Evolutionary conservation across 2,888 invertebrate genomes (phyloP).

Genomic region (Lordiphosa andalusiaca): DNA sequence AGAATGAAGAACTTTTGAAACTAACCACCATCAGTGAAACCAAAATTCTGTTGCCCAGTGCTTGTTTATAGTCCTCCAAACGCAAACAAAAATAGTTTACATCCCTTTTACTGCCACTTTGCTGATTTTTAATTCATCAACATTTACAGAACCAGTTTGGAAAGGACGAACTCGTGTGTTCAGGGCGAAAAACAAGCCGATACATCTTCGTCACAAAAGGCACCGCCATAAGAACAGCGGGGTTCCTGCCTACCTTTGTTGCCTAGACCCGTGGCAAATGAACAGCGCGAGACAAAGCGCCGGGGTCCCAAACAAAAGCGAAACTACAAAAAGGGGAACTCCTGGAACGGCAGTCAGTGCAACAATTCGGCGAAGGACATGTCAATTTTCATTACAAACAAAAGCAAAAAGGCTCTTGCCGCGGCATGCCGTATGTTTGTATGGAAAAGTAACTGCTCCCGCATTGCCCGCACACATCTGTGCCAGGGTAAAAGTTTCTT

Average conservation of each 20-base stretch:
- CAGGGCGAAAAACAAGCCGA: constrained; percentile 34
- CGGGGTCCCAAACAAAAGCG: constrained; percentile 45
- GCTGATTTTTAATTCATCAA: constrained; percentile 59
- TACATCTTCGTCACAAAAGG: constrained; percentile 59
- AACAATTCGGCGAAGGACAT: constrained; percentile 60
- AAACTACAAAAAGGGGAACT: constrained; percentile 25
- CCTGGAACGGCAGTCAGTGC: constrained; percentile 32
- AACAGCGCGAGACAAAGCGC: constrained; percentile 55
- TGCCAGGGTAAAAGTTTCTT: constrained; percentile 40
- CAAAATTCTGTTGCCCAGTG: constrained; percentile 11
- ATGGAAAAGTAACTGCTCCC: background rate
- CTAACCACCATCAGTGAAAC: too few relatives aligned
- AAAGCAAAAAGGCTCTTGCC: constrained; percentile 44
- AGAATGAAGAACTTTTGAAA: too few relatives aligned
- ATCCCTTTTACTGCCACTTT: constrained; percentile 18
- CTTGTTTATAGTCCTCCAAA: constrained; percentile 11
- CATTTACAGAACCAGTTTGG: constrained; percentile 27
- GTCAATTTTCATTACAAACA: constrained; percentile 65
- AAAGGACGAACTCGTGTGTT: constrained; percentile 10
- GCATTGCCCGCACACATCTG: constrained; percentile 17
- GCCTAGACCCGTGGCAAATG: constrained; percentile 46
- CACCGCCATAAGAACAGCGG: constrained; percentile 17
- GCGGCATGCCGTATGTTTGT: background rate
- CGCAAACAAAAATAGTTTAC: background rate
- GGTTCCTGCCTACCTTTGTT: constrained; percentile 30